Percentiles rank a stretch among this genome's conserved stretches.
phyloP scores from a whole-genome alignment of 2,113 vertebrate genomes.

The Poecilia latipinna region DNA sequence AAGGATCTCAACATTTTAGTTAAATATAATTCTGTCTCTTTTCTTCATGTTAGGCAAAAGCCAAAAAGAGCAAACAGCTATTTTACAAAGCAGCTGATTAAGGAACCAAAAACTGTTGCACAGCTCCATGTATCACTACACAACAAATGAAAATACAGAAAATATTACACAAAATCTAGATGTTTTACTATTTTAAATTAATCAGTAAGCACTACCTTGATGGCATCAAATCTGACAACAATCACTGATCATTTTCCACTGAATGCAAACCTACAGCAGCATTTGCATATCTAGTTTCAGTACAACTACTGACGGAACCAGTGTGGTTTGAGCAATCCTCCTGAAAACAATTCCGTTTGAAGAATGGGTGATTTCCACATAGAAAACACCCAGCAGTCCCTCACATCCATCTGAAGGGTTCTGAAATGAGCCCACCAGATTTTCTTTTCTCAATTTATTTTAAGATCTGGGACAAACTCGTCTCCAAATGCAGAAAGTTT shows the following conservation, averaged over 20 bases:
- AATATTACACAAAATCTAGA: background rate
- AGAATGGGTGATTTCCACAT: conserved; percentile 1
- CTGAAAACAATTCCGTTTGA: conserved; percentile 15
- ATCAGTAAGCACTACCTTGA: background rate
- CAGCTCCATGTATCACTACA: no score
- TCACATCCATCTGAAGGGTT: background rate
- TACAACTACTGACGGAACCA: conserved; percentile 6
- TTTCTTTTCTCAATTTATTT: conserved; percentile 9
- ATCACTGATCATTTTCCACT: conserved; percentile 6
- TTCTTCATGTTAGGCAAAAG: background rate
- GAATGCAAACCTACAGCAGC: background rate
- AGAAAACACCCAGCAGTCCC: background rate
- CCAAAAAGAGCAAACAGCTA: background rate
- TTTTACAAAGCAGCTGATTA: background rate
- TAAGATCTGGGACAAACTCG: background rate
- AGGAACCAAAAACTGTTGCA: background rate
- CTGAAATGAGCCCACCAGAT: background rate
- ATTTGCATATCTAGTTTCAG: conserved; percentile 17
- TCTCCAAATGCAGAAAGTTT: background rate
- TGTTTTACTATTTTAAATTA: background rate
- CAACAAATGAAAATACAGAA: background rate
- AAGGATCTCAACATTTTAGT: background rate
- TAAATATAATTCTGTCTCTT: background rate
- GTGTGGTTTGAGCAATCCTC: background rate
- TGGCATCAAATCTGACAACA: no score